These are phyloP conservation scores for Seriola quinqueradiata DNA, from an alignment of 2,113 vertebrate genomes.

Conservation along the genomic window DNA sequence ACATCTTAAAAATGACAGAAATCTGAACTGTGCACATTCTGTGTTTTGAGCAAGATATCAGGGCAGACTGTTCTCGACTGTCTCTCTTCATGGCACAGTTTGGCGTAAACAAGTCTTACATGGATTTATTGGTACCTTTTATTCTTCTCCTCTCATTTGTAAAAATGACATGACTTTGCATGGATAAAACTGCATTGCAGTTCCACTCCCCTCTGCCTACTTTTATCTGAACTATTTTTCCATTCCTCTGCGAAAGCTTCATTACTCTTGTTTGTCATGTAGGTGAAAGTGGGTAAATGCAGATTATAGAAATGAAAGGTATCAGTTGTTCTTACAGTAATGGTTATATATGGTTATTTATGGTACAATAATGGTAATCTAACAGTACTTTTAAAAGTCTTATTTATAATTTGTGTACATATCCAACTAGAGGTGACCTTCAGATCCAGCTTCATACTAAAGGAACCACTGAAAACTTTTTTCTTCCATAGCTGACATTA, in stretches of 20 bases:
- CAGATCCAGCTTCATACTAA: not conserved
- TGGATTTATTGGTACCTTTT: constrained; percentile 9
- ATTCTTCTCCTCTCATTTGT: constrained; percentile 4
- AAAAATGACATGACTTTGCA: constrained; percentile 3
- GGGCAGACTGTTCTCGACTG: constrained; percentile 11
- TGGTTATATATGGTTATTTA: too few relatives aligned
- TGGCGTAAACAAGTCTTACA: constrained; percentile 28
- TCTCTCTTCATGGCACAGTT: not conserved
- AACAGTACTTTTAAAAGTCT: not conserved
- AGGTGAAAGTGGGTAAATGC: not conserved
- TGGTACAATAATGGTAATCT: too few relatives aligned
- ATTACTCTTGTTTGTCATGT: not conserved
- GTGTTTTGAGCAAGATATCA: constrained; percentile 6
- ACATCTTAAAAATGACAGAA: constrained; percentile 24
- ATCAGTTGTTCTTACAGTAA: not conserved
- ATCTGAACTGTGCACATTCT: not conserved
- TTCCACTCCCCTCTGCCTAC: not conserved
- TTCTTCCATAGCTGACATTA: not conserved
- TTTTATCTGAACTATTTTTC: not conserved
- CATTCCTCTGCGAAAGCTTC: not conserved
- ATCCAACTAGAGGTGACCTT: not conserved
- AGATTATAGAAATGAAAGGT: not conserved
- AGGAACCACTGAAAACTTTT: not conserved
- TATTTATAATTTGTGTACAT: not conserved
- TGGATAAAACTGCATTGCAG: not conserved